Evolutionary conservation across 2,888 invertebrate genomes (phyloP), one percentile per base, ranked within the genome.

Genomic region (Megastigmus dorsalis): DNA sequence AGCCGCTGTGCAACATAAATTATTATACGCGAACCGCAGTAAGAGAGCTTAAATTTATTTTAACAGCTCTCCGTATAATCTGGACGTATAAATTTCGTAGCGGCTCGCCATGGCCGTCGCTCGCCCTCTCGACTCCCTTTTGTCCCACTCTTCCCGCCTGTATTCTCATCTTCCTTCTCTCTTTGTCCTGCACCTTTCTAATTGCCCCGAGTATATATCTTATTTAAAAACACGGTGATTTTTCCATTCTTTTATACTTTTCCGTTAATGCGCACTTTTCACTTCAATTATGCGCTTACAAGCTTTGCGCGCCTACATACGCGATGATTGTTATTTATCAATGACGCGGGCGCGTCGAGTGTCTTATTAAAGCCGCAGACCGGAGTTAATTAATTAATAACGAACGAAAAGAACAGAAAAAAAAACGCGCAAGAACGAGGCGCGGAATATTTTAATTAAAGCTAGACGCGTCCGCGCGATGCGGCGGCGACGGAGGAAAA

Each of bases 11-110:
- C 59, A 6, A 65, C 67, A 33, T 73, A 69, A 73, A 73, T 69
- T 73, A 73, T 65, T 28, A 15, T 33, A 36, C 18, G 62, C 50
- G 62, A 52, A 60, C 54, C 45, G 36, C 59, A 45, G 30, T 10
- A 78, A 78, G 82, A 84, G 80, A 81, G 81, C 82, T 84, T 83
- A 83, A 60, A 85, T 85, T 85, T 84, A 85, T 83, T 85, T 84
- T 82, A 83, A 84, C 84, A 79, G 77, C 82, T 78, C 82, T 78
- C 80, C 81, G 78, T 82, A 82, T 83, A 84, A 85, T 82, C 79
- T 77, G 80, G 75, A 79, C 81, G 79, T 82, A 84, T 84, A 83
- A 83, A 85, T 85, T 85, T 81, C 62, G 55, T 38, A 50, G 60
- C 52, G 60, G 60, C 6, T 30, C 36, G 23, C 20, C 3, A n/a